Percentiles rank a stretch among this genome's conserved stretches.
Conservation (phyloP, 2,113 vertebrate species). For the Brachionichthys hirsutus region DNA sequence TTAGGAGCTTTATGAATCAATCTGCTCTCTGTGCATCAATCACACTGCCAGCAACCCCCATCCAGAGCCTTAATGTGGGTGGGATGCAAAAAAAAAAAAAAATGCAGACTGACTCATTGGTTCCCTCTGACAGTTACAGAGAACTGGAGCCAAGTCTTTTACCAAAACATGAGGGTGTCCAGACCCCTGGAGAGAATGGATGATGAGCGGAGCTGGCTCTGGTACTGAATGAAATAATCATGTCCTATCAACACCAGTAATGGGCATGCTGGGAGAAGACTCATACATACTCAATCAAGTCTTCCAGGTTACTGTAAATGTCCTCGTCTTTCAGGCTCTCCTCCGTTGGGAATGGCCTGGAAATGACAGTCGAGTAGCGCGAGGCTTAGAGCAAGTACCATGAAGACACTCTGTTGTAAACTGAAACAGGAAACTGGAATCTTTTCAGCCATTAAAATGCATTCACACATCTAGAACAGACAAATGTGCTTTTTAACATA, state of each 20-base stretch:
- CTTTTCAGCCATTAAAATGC: slow-evolving; percentile 10
- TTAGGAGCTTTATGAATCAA: background rate
- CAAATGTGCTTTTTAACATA: background rate
- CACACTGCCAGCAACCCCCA: background rate
- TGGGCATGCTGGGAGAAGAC: slow-evolving; percentile 14
- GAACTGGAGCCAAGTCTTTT: slow-evolving; percentile 43
- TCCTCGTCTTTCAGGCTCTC: slow-evolving; percentile 88
- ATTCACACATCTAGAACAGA: background rate
- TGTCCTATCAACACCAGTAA: slow-evolving; percentile 35
- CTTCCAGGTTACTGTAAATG: slow-evolving; percentile 90
- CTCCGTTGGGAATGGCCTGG: slow-evolving; percentile 90
- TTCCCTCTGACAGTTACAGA: slow-evolving; percentile 51
- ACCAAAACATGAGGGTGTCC: slow-evolving; percentile 57
- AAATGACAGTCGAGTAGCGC: slow-evolving; percentile 39
- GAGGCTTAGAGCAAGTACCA: slow-evolving; percentile 7
- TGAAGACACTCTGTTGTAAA: background rate
- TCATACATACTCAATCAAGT: slow-evolving; percentile 91
- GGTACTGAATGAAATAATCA: slow-evolving; percentile 39
- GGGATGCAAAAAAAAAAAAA: slow-evolving; percentile 34
- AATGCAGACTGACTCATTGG: slow-evolving; percentile 55
- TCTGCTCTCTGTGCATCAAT: slow-evolving; percentile 1
- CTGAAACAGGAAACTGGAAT: background rate
- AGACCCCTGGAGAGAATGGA: slow-evolving; percentile 47
- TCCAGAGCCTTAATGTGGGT: slow-evolving; percentile 36
- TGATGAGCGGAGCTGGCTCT: slow-evolving; percentile 32